Evolutionary conservation across 2,797 vertebrate genomes (phyloP).

Genomic region (Malurus splendens): DNA sequence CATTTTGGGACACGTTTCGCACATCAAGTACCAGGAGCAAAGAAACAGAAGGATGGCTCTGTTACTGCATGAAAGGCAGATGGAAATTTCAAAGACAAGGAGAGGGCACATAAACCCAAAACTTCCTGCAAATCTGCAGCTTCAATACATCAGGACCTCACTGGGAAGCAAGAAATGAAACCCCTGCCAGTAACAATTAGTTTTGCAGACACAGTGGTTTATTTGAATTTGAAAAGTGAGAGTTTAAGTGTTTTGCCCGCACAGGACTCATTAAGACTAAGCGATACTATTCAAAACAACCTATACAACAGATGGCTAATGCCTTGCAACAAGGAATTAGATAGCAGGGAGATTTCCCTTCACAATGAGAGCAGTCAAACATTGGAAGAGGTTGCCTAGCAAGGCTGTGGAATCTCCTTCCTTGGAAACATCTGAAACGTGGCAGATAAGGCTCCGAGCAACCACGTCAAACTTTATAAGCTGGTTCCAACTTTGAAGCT

Average conservation of each 20-base stretch:
- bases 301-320: slow-evolving; percentile 26
- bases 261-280: not conserved
- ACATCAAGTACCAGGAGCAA: not conserved
- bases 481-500: not conserved
- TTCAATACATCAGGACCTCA: not conserved
- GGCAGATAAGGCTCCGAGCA: not conserved
- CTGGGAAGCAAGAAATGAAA: not conserved
- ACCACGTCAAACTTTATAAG: fast-evolving
- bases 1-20: not conserved
- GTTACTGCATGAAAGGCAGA: not conserved
- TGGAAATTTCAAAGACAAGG: not conserved
- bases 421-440: not conserved
- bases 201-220: not conserved
- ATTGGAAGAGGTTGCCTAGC: slow-evolving; percentile 6
- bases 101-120: not conserved
- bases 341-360: not conserved
- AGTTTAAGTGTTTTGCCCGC: slow-evolving; percentile 41
- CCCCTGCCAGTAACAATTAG: not conserved
- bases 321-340: slow-evolving; percentile 12
- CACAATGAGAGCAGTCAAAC: slow-evolving; percentile 1
- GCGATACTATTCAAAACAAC: not conserved
- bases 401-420: not conserved
- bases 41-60: not conserved
- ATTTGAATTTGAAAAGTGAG: slow-evolving; percentile 42
- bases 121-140: not conserved